A percentile compares a stretch with the other conserved stretches of the same genome.
These are phyloP conservation scores for Phainopepla nitens DNA, from an alignment of 2,113 vertebrate species.

Conservation along the genomic window DNA sequence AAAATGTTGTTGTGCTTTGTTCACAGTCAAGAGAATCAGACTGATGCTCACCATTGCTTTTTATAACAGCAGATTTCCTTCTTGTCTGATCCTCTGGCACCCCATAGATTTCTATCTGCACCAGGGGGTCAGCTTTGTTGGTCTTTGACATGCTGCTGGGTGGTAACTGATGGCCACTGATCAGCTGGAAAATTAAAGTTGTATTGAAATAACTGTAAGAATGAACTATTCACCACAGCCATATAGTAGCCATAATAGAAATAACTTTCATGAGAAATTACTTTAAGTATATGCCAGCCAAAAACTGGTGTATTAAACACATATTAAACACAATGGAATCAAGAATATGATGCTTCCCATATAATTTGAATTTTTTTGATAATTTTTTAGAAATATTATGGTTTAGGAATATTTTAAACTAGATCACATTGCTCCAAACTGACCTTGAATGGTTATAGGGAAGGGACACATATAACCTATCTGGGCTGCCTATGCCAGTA, in stretches of 20 bases:
- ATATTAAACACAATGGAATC: not conserved
- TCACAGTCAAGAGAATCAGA: not conserved
- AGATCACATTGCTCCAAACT: not conserved
- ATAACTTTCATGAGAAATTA: not conserved
- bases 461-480: not conserved
- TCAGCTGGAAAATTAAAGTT: constrained; percentile 74
- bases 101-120: constrained; percentile 81
- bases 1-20: not conserved
- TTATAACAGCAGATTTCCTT: constrained; percentile 75
- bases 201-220: not conserved
- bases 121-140: constrained; percentile 73
- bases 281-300: not conserved
- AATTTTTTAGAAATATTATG: not conserved
- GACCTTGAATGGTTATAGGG: not conserved
- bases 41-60: constrained; percentile 78
- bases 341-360: not conserved
- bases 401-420: not conserved
- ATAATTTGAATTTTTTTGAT: not conserved
- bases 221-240: not conserved
- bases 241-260: not conserved
- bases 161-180: constrained; percentile 81
- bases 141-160: constrained; percentile 55
- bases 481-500: not conserved
- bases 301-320: not conserved
- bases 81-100: constrained; percentile 69